phyloP scores from a whole-genome alignment of 1,140 invertebrate genomes.

The Drosophila orosa region DNA sequence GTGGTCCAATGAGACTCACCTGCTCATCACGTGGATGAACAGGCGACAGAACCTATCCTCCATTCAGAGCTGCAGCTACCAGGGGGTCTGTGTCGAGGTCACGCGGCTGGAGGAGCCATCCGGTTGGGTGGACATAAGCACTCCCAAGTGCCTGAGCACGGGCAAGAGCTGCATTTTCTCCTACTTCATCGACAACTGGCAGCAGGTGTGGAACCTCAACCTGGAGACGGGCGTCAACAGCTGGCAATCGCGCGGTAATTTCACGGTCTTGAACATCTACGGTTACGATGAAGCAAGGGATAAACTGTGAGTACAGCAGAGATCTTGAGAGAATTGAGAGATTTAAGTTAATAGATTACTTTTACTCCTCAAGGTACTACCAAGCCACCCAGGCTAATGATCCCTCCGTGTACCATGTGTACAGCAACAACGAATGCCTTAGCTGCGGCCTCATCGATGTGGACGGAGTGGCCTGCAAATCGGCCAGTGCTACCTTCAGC shows the following conservation, averaged over 20 bases:
- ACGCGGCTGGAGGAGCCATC: conserved; percentile 66
- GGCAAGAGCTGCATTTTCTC: conserved; percentile 67
- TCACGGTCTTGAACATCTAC: conserved; percentile 68
- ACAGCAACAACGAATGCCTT: conserved; percentile 83
- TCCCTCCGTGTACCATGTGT: conserved; percentile 66
- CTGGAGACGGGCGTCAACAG: conserved; percentile 66
- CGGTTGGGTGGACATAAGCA: conserved; percentile 72
- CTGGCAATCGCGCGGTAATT: conserved; percentile 62
- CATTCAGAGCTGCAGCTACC: conserved; percentile 65
- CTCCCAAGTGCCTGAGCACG: conserved; percentile 56
- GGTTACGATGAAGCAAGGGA: conserved; percentile 74
- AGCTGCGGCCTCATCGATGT: conserved; percentile 84
- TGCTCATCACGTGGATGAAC: conserved; percentile 93
- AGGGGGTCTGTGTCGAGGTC: conserved; percentile 63
- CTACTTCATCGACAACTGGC: conserved; percentile 79
- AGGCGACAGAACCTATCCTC: conserved; percentile 90
- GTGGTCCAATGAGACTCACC: conserved; percentile 90
- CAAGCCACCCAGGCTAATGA: conserved; percentile 63
- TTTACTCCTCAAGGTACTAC: conserved; percentile 61
- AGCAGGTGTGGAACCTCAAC: conserved; percentile 76
- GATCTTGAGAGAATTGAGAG: neutral
- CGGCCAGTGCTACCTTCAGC: conserved; percentile 87
- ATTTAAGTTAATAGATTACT: neutral
- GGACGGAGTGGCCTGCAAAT: conserved; percentile 83
- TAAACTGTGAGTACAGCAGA: conserved; percentile 63